phyloP scores from a whole-genome alignment of 2,113 vertebrate genomes.

The Geococcyx californianus region DNA sequence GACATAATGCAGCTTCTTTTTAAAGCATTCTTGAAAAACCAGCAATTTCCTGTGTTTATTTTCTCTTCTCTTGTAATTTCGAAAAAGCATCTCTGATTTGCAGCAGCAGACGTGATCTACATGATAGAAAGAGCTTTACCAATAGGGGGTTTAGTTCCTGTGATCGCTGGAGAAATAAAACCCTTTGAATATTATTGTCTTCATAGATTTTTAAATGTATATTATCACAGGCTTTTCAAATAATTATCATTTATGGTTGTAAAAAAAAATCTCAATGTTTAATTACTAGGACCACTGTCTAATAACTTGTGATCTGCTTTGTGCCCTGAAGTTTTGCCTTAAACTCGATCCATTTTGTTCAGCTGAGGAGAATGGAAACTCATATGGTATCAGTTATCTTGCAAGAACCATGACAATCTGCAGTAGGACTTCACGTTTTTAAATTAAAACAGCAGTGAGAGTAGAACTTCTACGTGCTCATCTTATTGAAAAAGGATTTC shows the following conservation, averaged over 20 bases:
- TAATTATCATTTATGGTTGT: not conserved
- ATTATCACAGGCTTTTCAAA: not conserved
- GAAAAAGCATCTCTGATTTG: conserved; percentile 40
- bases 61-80: conserved; percentile 58
- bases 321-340: not conserved
- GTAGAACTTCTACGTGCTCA: not conserved
- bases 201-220: not conserved
- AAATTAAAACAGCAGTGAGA: not conserved
- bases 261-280: not conserved
- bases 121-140: not conserved
- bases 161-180: not conserved
- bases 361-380: conserved; percentile 10
- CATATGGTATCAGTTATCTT: conserved; percentile 7
- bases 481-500: not conserved
- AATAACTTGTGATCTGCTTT: not conserved
- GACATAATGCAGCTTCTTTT: conserved; percentile 62
- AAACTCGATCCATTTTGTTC: not conserved
- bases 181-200: not conserved
- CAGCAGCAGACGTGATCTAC: conserved; percentile 24
- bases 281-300: not conserved
- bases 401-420: not conserved
- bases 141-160: not conserved
- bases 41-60: conserved; percentile 78
- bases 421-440: not conserved
- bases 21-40: conserved; percentile 69